These are phyloP conservation scores for Gasterosteus aculeatus DNA, from an alignment of 2,113 vertebrate species.

Conservation along the genomic window DNA sequence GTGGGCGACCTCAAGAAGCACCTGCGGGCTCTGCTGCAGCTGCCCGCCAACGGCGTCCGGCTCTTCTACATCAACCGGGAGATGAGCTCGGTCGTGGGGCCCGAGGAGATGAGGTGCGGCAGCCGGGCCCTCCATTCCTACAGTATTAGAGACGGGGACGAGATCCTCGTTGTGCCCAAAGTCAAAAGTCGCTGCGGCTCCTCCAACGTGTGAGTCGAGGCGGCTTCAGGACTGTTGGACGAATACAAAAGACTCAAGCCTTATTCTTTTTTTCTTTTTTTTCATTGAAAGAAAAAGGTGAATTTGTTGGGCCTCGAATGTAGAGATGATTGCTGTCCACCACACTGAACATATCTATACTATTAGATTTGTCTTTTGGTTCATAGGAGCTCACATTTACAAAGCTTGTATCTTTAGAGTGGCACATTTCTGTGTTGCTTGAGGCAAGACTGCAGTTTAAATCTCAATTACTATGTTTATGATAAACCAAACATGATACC, in stretches of 20 bases:
- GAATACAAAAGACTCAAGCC: slow-evolving; percentile 30
- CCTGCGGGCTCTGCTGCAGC: slow-evolving; percentile 86
- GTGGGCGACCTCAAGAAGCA: slow-evolving; percentile 94
- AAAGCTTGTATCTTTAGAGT: slow-evolving; percentile 6
- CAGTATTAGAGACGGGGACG: slow-evolving; percentile 92
- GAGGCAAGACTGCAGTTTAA: slow-evolving; percentile 8
- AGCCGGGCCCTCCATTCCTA: slow-evolving; percentile 91
- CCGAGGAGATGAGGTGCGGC: slow-evolving; percentile 93
- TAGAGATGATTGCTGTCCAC: slow-evolving; percentile 42
- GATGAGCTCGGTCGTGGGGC: slow-evolving; percentile 83
- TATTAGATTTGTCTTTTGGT: slow-evolving; percentile 41
- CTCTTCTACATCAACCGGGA: slow-evolving; percentile 93
- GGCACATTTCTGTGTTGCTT: background rate
- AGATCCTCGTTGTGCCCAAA: slow-evolving; percentile 92
- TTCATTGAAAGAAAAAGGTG: background rate
- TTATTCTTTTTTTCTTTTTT: background rate
- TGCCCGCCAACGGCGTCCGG: slow-evolving; percentile 88
- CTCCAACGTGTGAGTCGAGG: slow-evolving; percentile 42
- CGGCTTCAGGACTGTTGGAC: background rate
- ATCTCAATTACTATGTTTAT: slow-evolving; percentile 2
- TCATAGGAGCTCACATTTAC: slow-evolving; percentile 31
- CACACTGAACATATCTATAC: slow-evolving; percentile 26
- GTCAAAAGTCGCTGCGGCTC: slow-evolving; percentile 82
- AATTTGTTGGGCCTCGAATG: slow-evolving; percentile 36
- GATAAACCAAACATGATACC: background rate